Base-by-base conservation (phyloP, 2,797 vertebrate genomes). In the Eospalax fontanierii region DNA sequence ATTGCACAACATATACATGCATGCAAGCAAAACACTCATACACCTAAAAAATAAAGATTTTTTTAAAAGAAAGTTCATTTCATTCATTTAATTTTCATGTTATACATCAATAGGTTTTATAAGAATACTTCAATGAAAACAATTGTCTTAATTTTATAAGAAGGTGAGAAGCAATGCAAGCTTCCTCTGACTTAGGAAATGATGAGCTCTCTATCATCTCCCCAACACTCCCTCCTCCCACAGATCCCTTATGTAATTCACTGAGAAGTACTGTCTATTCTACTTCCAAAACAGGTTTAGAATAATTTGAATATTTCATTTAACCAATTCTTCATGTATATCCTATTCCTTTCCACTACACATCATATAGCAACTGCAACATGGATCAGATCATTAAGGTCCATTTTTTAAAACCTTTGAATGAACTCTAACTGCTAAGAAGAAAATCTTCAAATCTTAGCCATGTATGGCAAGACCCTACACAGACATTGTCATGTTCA, bases 71-170 rank as follows among this genome's bases (percentile, higher is more conserved):
- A 33, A 84, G 84, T 73, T 57, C 15, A 86, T 78, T 57, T 86
- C 80, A 74, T 91, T 82, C 43, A 85, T 80, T 73, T 78, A 89
- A n/a, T n/a, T n/a, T n/a, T n/a, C n/a, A n/a, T n/a, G n/a, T n/a
- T n/a, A 68, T 30, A 93, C 50, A 91, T 40, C 40, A 90, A 63
- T 74, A 79, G 7, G 14, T 78, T 94, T 86, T 89, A 89, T 28
- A 59, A 93, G 54, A 11, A 28, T 66, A 91, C 46, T 65, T 78
- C 71, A 80, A 22, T 91, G 35, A 35, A 76, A 94, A 75, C 46
- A 10, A 74, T 30, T 84, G 46, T 90, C n/a, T 93, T 91, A 74
- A 84, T 79, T 78, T 95, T 87, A 92, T 35, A 30, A 87, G 83
- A 1, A 24, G 40, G 5, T 24, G 14, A n/a, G 38, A 63, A 84